phyloP scores from a whole-genome alignment of 2,113 vertebrate genomes.

The Micronisus gabar region DNA sequence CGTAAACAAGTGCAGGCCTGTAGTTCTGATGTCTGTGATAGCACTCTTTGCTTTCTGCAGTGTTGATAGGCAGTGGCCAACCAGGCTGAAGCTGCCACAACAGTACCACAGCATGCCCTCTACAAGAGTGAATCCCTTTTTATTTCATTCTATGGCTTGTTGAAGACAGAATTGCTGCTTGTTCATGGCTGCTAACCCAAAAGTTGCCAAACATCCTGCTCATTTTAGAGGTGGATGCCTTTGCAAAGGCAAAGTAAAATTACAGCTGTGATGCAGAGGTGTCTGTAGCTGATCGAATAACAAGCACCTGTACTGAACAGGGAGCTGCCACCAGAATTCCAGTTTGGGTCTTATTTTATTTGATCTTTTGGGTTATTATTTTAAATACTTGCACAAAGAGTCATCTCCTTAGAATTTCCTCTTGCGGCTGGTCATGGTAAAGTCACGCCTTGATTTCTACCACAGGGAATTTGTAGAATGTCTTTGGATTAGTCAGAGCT shows the following conservation, averaged over 20 bases:
- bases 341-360: not conserved
- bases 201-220: not conserved
- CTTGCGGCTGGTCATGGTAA: not conserved
- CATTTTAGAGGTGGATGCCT: not conserved
- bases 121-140: not conserved
- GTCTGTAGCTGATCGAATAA: not conserved
- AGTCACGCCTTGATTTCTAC: not conserved
- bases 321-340: not conserved
- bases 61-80: not conserved
- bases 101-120: not conserved
- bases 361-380: not conserved
- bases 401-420: constrained; percentile 37
- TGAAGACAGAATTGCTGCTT: not conserved
- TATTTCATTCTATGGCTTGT: not conserved
- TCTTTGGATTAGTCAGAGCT: constrained; percentile 2
- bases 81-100: not conserved
- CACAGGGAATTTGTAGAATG: constrained; percentile 12
- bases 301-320: not conserved
- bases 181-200: not conserved
- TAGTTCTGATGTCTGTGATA: not conserved
- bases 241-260: not conserved
- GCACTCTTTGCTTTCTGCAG: not conserved
- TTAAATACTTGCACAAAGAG: not conserved
- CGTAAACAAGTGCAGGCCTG: not conserved
- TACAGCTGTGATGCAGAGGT: not conserved